Base-by-base conservation (phyloP, 1,140 invertebrate species). In the Leguminivora glycinivorella region DNA sequence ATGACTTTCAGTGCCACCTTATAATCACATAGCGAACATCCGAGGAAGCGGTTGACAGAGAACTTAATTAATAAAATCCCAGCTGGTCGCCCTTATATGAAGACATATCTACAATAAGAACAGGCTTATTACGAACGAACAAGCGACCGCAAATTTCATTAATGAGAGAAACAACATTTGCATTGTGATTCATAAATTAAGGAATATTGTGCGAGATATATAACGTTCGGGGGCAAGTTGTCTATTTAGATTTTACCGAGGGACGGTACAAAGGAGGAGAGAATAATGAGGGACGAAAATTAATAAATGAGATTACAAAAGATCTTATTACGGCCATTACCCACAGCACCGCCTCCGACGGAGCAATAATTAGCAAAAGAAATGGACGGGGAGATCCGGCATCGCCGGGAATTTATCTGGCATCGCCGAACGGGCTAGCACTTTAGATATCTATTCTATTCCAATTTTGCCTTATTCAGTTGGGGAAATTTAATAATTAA, bases 221-320 rank as follows among this genome's bases (percentile, higher is more conserved):
- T 63, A 17, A 31, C 58, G 25, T 63, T 63, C 29, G 58, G 26
- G 58, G 58, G 58, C 58, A 63, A 63, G 29, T 63, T 63, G 58
- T 63, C 58, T 63, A 63, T 63, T 63, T 63, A 63, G 58, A 63
- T 63, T 63, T 63, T 34, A 60, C 58, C 58, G 26, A 63, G 58
- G 34, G 34, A 19, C 26, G 29, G 58, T 63, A 63, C 58, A 63
- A 63, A 63, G 58, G 58, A 63, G 58, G 14, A 29, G 77, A 80
- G 80, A 86, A 82, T 84, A 86, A 86, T 83, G 83, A 75, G 76
- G 78, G 80, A 75, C 77, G 81, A 86, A 83, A 84, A 84, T 86
- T 83, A 83, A 84, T 83, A 86, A 86, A 86, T 84, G 78, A 80
- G 79, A 84, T 84, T 80, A 82, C 78, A 82, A 84, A 84, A 82